Conservation (phyloP, 2,797 vertebrate genomes). For the Etheostoma perlongum region DNA sequence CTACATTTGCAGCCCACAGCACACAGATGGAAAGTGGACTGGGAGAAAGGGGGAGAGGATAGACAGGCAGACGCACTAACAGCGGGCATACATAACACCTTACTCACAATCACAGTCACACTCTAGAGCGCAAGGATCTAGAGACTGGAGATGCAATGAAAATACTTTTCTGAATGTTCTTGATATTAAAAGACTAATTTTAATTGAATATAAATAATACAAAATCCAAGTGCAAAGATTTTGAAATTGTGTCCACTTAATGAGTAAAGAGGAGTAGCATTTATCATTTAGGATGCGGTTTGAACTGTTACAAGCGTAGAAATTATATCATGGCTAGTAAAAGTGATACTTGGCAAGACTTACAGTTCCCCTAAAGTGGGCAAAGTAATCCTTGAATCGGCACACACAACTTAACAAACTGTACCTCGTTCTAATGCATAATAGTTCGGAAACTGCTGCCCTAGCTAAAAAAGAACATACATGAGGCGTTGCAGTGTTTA, state of each 20-base stretch:
- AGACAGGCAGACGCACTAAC: slow-evolving; percentile 72
- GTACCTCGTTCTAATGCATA: background rate
- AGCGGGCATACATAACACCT: slow-evolving; percentile 77
- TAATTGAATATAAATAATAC: background rate
- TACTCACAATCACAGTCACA: slow-evolving; percentile 71
- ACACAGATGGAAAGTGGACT: slow-evolving; percentile 77
- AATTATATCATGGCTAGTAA: slow-evolving; percentile 62
- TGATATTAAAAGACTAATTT: slow-evolving; percentile 33
- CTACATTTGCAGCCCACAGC: slow-evolving; percentile 80
- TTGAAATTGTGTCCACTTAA: slow-evolving; percentile 56
- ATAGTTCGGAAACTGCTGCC: slow-evolving; percentile 7
- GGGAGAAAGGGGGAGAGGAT: slow-evolving; percentile 67
- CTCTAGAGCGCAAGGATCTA: slow-evolving; percentile 57
- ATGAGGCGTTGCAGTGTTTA: slow-evolving; percentile 14
- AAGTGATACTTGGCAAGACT: slow-evolving; percentile 58
- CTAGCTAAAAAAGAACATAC: slow-evolving; percentile 11
- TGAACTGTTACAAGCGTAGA: slow-evolving; percentile 50
- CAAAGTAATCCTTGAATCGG: slow-evolving; percentile 44
- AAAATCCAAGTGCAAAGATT: slow-evolving; percentile 18
- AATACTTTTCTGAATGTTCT: slow-evolving; percentile 41
- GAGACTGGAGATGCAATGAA: slow-evolving; percentile 52
- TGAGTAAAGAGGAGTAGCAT: slow-evolving; percentile 57
- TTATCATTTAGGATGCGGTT: slow-evolving; percentile 50
- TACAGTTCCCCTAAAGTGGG: slow-evolving; percentile 57
- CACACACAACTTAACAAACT: slow-evolving; percentile 9